These are phyloP conservation scores for Bryconaethiops microstoma DNA, from an alignment of 2,797 vertebrate species.

Conservation along the genomic window DNA sequence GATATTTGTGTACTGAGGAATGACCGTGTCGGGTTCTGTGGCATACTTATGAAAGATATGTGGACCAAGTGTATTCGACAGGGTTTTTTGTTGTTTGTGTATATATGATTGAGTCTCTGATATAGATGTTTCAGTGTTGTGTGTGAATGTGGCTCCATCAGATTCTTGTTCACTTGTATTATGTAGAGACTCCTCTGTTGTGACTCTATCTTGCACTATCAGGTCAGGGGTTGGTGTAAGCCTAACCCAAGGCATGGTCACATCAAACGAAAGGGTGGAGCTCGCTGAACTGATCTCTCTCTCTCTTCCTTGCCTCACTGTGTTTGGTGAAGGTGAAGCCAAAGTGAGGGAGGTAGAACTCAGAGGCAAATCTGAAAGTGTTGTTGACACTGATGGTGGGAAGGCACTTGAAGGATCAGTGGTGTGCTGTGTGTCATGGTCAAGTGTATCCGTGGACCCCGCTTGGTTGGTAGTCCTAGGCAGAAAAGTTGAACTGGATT, in stretches of 20 bases:
- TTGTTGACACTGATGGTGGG: neutral
- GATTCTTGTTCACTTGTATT: neutral
- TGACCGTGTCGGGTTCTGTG: neutral
- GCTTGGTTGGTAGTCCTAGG: neutral
- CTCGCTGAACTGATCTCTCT: neutral
- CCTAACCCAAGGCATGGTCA: neutral
- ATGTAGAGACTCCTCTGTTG: neutral
- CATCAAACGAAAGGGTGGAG: neutral
- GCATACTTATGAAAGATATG: neutral
- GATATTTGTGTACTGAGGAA: neutral
- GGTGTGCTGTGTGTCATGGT: neutral
- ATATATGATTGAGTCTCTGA: neutral
- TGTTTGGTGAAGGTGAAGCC: neutral
- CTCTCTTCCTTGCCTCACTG: neutral
- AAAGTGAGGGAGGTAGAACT: neutral
- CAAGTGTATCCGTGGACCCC: neutral
- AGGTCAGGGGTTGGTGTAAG: neutral
- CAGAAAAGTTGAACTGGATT: neutral
- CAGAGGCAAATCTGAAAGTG: neutral
- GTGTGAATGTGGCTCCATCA: neutral
- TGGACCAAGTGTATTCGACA: conserved; percentile 18
- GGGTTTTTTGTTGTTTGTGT: neutral
- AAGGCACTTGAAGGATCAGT: neutral
- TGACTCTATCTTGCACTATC: neutral
- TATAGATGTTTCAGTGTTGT: neutral